phyloP scores from a whole-genome alignment of 2,113 vertebrate species.

The Tylochromis polylepis region DNA sequence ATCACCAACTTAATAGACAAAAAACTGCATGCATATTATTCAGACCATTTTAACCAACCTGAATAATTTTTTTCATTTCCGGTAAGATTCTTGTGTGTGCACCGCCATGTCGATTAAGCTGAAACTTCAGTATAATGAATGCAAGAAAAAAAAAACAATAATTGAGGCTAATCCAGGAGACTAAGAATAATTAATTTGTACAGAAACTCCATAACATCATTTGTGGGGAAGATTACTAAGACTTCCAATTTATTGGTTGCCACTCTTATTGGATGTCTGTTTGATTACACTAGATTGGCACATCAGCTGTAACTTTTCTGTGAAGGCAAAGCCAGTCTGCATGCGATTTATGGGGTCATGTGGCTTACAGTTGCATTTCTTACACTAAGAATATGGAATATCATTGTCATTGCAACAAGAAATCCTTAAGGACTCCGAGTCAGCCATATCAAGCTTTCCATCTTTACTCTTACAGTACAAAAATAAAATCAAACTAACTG shows the following conservation, averaged over 20 bases:
- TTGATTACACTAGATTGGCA: neutral
- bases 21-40: neutral
- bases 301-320: neutral
- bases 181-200: neutral
- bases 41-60: neutral
- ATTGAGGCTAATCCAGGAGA: neutral
- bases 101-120: rapidly evolving
- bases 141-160: neutral
- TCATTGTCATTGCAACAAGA: neutral
- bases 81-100: rapidly evolving
- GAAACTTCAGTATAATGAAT: neutral
- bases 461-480: neutral
- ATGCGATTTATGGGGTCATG: neutral
- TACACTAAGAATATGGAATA: neutral
- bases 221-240: neutral
- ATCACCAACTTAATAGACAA: neutral
- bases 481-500: neutral
- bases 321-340: too few relatives aligned
- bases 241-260: neutral
- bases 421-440: neutral
- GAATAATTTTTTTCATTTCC: neutral
- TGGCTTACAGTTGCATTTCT: neutral
- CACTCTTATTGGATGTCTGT: neutral
- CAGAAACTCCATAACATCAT: neutral
- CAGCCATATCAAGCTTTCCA: neutral